phyloP scores from a whole-genome alignment of 2,797 vertebrate species.

The Acridotheres tristis region DNA sequence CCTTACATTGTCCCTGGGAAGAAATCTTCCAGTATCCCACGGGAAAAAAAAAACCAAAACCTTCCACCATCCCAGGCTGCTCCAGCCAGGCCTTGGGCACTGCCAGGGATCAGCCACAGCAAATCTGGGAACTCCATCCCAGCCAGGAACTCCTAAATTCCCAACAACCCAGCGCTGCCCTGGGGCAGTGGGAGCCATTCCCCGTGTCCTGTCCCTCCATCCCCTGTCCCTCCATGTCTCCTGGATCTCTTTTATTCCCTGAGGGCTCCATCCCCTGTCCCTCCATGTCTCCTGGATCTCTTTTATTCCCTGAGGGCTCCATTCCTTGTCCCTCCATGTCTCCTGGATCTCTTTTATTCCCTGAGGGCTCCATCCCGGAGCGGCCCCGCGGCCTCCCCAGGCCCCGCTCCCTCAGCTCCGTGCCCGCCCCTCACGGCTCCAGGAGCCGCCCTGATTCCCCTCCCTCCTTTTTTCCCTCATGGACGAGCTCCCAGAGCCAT shows the following conservation, averaged over 20 bases:
- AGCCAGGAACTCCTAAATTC: too few species aligned
- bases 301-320: background rate
- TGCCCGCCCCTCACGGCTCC: background rate
- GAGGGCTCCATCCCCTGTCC: background rate
- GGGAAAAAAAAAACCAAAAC: background rate
- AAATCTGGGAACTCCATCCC: background rate
- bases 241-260: background rate
- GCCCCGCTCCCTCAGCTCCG: background rate
- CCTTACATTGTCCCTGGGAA: too few species aligned
- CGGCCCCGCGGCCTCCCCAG: background rate
- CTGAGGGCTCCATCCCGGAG: background rate
- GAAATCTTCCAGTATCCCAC: too few species aligned
- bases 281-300: background rate
- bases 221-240: background rate
- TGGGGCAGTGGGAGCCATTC: background rate
- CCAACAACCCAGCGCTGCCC: too few species aligned
- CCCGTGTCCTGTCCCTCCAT: background rate
- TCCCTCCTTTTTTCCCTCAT: background rate
- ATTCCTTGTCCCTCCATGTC: background rate
- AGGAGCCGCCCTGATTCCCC: background rate
- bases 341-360: background rate
- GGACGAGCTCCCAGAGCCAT: too few species aligned
- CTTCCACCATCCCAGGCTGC: accelerated
- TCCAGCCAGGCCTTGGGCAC: background rate
- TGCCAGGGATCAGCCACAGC: background rate